These are phyloP conservation scores for Ceratina japonica DNA, from an alignment of 1,140 invertebrate genomes.

Conservation along the genomic window DNA sequence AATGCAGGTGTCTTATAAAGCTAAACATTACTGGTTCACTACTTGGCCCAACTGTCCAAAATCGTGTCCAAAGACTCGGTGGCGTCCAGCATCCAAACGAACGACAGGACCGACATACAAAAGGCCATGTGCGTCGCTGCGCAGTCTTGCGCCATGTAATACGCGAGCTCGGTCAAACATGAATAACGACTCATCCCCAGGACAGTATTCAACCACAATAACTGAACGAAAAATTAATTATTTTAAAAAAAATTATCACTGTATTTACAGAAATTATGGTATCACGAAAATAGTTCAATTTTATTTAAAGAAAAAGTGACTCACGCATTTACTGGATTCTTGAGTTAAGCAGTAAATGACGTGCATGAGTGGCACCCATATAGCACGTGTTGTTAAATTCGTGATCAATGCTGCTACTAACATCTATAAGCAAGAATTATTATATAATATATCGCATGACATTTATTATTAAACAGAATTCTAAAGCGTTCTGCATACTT, in stretches of 20 bases:
- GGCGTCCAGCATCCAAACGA: conserved; percentile 78
- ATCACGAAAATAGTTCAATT: too few species aligned
- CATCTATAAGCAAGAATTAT: conserved; percentile 64
- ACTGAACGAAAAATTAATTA: conserved; percentile 52
- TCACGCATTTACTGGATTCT: conserved; percentile 75
- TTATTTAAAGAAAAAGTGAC: neutral
- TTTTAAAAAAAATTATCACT: neutral
- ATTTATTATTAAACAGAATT: neutral
- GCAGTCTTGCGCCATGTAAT: conserved; percentile 68
- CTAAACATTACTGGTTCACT: conserved; percentile 65
- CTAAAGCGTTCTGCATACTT: conserved; percentile 59
- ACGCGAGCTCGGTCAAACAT: conserved; percentile 55
- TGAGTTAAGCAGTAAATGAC: conserved; percentile 69
- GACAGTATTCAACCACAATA: conserved; percentile 66
- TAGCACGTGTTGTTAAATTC: conserved; percentile 69
- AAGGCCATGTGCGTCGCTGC: conserved; percentile 69
- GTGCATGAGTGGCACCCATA: conserved; percentile 76
- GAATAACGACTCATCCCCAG: conserved; percentile 60
- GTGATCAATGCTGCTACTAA: conserved; percentile 74
- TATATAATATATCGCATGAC: neutral
- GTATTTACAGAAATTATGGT: too few species aligned
- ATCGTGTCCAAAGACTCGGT: conserved; percentile 76
- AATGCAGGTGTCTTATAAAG: conserved; percentile 29
- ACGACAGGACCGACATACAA: conserved; percentile 73
- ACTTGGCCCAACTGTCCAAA: conserved; percentile 73